A percentile compares a stretch with the other conserved stretches of the same genome.
Conservation (phyloP, 2,888 invertebrate genomes). For the Ctenicera cuprea region DNA sequence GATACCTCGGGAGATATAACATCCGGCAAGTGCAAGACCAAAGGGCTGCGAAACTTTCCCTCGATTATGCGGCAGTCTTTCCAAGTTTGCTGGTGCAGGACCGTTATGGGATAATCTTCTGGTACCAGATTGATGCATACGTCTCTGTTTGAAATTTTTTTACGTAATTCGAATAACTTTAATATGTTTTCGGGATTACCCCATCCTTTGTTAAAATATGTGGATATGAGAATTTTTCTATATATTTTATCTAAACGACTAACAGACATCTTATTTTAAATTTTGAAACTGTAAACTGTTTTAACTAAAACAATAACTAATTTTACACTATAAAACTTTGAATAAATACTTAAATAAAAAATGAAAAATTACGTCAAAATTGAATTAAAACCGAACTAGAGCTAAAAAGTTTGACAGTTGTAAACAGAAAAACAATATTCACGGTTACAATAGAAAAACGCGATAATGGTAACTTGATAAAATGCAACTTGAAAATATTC, state of each 20-base stretch:
- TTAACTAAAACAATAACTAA: slow-evolving; percentile 81
- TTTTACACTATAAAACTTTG: slow-evolving; percentile 76
- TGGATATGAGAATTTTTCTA: slow-evolving; percentile 89
- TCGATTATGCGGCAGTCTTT: slow-evolving; percentile 86
- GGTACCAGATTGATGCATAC: slow-evolving; percentile 88
- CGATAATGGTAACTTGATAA: too few species aligned
- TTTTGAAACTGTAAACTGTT: too few species aligned
- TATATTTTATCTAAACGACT: slow-evolving; percentile 85
- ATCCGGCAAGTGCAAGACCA: slow-evolving; percentile 88
- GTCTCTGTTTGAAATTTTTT: slow-evolving; percentile 89
- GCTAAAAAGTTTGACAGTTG: too few species aligned
- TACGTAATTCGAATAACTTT: slow-evolving; percentile 93
- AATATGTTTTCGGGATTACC: slow-evolving; percentile 91
- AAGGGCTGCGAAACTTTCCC: slow-evolving; percentile 91
- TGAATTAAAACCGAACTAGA: too few species aligned
- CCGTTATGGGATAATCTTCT: slow-evolving; percentile 88
- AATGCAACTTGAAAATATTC: too few species aligned
- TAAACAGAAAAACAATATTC: too few species aligned
- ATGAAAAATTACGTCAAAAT: too few species aligned
- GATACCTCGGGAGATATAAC: slow-evolving; percentile 90
- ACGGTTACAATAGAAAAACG: too few species aligned
- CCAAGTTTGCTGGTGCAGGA: slow-evolving; percentile 87
- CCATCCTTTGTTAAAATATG: slow-evolving; percentile 98
- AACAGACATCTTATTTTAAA: slow-evolving; percentile 75
- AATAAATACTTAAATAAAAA: too few species aligned